Conservation (phyloP, 2,797 vertebrate genomes). For the Sebastes taczanowskii region DNA sequence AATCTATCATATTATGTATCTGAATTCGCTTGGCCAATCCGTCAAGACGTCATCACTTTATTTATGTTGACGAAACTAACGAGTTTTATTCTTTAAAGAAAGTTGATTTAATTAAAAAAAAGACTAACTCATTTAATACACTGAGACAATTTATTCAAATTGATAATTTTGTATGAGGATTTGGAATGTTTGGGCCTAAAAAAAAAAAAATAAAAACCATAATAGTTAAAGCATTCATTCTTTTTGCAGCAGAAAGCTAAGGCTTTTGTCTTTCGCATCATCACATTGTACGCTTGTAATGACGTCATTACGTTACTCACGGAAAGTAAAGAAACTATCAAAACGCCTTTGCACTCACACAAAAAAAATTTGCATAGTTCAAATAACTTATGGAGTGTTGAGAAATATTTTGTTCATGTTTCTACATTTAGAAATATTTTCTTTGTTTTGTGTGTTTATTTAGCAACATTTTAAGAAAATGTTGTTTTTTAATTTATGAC, state of each 20-base stretch:
- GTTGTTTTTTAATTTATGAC: background rate
- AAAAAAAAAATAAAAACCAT: background rate
- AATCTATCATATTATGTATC: background rate
- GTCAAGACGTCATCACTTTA: background rate
- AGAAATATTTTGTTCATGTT: background rate
- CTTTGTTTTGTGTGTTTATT: background rate
- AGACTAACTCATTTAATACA: no score
- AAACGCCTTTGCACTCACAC: background rate
- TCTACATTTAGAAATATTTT: background rate
- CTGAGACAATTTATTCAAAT: background rate
- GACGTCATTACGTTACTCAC: background rate
- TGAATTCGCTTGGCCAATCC: background rate
- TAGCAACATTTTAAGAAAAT: no score
- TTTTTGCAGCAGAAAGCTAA: background rate
- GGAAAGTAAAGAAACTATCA: background rate
- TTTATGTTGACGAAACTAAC: background rate
- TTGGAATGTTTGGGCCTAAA: background rate
- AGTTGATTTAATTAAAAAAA: background rate
- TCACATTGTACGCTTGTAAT: background rate
- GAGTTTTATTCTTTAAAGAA: background rate
- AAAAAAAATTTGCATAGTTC: background rate
- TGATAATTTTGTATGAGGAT: background rate
- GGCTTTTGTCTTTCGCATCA: background rate
- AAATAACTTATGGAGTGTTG: background rate
- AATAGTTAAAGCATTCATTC: background rate